Conservation (phyloP, 2,113 vertebrate genomes). For the Cyphomyrus plagiostoma region DNA sequence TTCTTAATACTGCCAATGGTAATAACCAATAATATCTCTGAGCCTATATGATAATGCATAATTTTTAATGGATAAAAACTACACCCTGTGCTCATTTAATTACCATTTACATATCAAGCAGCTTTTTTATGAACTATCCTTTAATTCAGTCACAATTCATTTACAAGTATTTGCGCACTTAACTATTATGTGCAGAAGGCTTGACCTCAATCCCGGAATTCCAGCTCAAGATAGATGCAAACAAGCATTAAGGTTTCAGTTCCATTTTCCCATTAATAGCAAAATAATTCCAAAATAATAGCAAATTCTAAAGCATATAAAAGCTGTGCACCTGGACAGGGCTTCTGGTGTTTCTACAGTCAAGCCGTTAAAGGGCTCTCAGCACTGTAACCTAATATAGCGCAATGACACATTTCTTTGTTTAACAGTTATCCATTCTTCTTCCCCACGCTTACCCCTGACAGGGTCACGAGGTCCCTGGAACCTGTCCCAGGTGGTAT, state of each 20-base stretch:
- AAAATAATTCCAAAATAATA: not conserved
- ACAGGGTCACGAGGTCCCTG: not conserved
- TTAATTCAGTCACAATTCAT: not conserved
- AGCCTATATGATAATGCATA: not conserved
- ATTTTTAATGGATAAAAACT: not conserved
- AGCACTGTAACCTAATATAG: not conserved
- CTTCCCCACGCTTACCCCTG: not conserved
- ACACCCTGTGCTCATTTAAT: not conserved
- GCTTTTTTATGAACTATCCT: not conserved
- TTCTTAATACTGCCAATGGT: not conserved
- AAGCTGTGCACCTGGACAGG: not conserved
- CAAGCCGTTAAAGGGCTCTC: not conserved
- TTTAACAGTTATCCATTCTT: not conserved
- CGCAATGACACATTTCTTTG: not conserved
- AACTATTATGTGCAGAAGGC: not conserved
- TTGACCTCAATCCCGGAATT: not conserved
- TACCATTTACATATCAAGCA: not conserved
- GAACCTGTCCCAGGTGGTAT: not conserved
- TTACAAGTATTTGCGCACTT: not conserved
- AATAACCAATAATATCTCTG: not conserved
- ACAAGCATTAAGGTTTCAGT: not conserved
- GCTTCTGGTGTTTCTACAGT: not conserved
- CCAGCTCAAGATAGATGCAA: not conserved
- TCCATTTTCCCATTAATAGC: not conserved
- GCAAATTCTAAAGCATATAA: not conserved